Conservation (phyloP, 2,888 invertebrate species). For the Drosophila tripunctata region DNA sequence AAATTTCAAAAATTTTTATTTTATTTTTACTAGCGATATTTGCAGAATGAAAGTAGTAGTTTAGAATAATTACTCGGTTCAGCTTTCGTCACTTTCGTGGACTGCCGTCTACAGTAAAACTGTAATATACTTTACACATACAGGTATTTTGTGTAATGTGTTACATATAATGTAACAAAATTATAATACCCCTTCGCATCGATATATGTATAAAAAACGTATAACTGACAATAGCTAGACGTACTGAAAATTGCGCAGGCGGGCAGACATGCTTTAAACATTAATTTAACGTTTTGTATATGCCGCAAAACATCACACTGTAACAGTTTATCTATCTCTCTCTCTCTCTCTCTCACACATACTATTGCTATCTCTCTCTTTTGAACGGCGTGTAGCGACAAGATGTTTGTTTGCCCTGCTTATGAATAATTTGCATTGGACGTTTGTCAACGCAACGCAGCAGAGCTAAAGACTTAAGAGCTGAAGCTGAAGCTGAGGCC, state of each 20-base stretch:
- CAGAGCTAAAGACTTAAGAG: constrained; percentile 29
- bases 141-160: too few species aligned
- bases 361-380: too few species aligned
- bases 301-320: constrained; percentile 17
- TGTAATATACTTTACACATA: too few species aligned
- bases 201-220: background rate
- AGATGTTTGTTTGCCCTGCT: constrained; percentile 67
- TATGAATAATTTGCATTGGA: constrained; percentile 73
- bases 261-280: constrained; percentile 51
- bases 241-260: constrained; percentile 12
- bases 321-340: background rate
- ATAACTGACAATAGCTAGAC: constrained; percentile 1
- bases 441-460: constrained; percentile 41
- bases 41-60: too few species aligned
- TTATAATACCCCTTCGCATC: background rate
- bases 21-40: too few species aligned
- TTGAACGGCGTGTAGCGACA: constrained; percentile 31
- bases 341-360: background rate
- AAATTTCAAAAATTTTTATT: too few species aligned
- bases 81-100: too few species aligned
- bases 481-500: constrained; percentile 22
- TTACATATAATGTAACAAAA: background rate
- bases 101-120: too few species aligned
- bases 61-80: too few species aligned
- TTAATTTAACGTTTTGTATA: constrained; percentile 60